Evolutionary conservation across 2,888 invertebrate species (phyloP), one percentile per base, ranked within the genome.

Genomic region (Caenorhabditis imperialis): DNA sequence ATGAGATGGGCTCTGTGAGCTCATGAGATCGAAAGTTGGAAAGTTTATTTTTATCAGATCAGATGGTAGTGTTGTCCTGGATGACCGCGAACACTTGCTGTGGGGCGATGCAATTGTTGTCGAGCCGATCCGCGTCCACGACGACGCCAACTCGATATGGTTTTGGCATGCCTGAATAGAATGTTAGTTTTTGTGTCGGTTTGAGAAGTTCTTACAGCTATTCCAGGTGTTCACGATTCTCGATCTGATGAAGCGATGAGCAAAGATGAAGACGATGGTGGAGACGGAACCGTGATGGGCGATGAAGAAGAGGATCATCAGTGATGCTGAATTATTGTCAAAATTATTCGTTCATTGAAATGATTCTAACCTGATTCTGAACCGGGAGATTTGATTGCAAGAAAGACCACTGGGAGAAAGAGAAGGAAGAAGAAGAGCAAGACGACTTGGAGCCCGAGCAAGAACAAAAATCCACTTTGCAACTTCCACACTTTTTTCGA

Each of bases 401-500:
- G 23, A 12, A 65, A 65, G 3, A 30, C 14, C 1, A 42, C 25
- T 0, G 55, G 48, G 0, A 71, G 57, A 18, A 71, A 62, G 8
- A 63, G 22, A 2, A 71, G n/a, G 16, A 71, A 62, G 14, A 62
- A 23, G 25, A 71, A 50, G 20, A 63, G 50, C 20, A 51, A n/a
- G 18, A 25, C 30, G 12, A 71, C 44, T 57, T 62, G 71, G 18
- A 53, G 44, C 2, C 23, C 62, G 8, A 60, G 30, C 5, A 69
- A 10, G 1, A 30, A n/a, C 20, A 60, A 16, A 25, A 67, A 67
- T 10, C 60, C 60, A 7, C 27, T 47, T 40, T 61, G 60, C 8
- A 53, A 61, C 22, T 61, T 69, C 45, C 45, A 53, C 6, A 69
- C 55, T 35, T 65, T 65, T 22, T 65, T 65, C 2, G 65, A 65